Percentiles rank a stretch among this genome's conserved stretches.
Conservation (phyloP, 1,140 invertebrate genomes). For the Sinella curviseta region DNA sequence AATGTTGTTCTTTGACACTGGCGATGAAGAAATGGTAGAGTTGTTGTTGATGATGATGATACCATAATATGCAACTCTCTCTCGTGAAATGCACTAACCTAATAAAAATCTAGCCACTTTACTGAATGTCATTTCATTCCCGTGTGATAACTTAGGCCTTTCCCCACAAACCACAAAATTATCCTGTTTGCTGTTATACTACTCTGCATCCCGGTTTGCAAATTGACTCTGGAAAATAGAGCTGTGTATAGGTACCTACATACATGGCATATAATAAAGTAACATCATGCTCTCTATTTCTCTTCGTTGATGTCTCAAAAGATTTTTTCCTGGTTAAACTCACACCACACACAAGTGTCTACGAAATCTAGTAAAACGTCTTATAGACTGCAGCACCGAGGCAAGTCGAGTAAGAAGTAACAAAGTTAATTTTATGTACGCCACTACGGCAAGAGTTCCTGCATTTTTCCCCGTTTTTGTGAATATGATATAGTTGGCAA, state of each 20-base stretch:
- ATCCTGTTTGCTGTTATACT: no score
- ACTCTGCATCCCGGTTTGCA: no score
- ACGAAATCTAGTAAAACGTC: no score
- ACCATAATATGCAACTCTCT: neutral
- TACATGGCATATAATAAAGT: no score
- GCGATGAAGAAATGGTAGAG: neutral
- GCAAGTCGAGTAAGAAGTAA: neutral
- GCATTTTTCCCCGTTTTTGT: neutral
- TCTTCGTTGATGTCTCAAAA: no score
- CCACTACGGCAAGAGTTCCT: neutral
- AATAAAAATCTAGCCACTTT: slow-evolving; percentile 19
- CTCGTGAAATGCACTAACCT: neutral
- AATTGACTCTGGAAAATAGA: no score
- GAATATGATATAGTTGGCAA: neutral
- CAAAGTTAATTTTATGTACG: neutral
- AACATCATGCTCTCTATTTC: no score
- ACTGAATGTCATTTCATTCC: slow-evolving; percentile 8
- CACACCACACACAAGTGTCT: no score
- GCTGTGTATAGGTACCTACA: no score
- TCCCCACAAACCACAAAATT: no score
- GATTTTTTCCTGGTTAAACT: no score
- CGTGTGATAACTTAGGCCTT: neutral
- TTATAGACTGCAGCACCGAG: no score
- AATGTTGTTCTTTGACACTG: neutral
- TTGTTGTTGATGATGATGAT: neutral